A percentile compares a stretch with the other conserved stretches of the same genome.
phyloP scores from a whole-genome alignment of 2,888 invertebrate species.

The Parelbella ahira region DNA sequence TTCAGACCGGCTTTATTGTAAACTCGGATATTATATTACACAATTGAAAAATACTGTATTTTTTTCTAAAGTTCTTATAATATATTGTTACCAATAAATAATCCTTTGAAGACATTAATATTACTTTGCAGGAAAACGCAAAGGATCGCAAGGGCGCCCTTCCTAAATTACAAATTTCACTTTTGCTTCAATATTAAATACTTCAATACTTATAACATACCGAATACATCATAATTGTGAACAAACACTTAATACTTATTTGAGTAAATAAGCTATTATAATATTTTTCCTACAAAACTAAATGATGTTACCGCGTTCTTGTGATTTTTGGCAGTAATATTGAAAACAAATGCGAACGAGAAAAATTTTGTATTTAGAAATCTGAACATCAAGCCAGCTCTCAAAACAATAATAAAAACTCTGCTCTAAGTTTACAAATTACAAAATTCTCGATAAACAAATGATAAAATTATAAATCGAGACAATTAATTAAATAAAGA shows the following conservation, averaged over 20 bases:
- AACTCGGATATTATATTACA: slow-evolving; percentile 45
- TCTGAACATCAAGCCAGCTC: background rate
- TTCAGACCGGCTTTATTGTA: slow-evolving; percentile 53
- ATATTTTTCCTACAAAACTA: slow-evolving; percentile 28
- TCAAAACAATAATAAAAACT: no score
- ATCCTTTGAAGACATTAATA: slow-evolving; percentile 58
- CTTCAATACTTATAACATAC: slow-evolving; percentile 16
- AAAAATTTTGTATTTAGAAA: slow-evolving; percentile 3
- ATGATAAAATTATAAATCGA: no score
- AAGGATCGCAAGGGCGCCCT: slow-evolving; percentile 48
- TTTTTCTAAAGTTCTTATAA: slow-evolving; percentile 62
- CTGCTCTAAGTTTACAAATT: no score
- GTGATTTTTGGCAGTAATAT: slow-evolving; percentile 12
- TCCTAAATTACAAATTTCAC: slow-evolving; percentile 39
- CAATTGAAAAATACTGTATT: slow-evolving; percentile 45
- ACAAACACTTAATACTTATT: slow-evolving; percentile 28
- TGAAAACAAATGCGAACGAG: slow-evolving; percentile 21
- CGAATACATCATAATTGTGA: slow-evolving; percentile 29
- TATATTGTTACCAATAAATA: slow-evolving; percentile 50
- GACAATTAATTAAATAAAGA: no score
- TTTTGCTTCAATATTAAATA: slow-evolving; percentile 36
- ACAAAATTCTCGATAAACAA: no score
- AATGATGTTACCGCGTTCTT: no score
- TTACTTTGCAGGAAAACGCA: slow-evolving; percentile 17
- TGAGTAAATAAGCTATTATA: slow-evolving; percentile 34